Percentiles rank a stretch among this genome's conserved stretches.
phyloP scores from a whole-genome alignment of 1,140 invertebrate genomes.

The Trichogramma pretiosum region DNA sequence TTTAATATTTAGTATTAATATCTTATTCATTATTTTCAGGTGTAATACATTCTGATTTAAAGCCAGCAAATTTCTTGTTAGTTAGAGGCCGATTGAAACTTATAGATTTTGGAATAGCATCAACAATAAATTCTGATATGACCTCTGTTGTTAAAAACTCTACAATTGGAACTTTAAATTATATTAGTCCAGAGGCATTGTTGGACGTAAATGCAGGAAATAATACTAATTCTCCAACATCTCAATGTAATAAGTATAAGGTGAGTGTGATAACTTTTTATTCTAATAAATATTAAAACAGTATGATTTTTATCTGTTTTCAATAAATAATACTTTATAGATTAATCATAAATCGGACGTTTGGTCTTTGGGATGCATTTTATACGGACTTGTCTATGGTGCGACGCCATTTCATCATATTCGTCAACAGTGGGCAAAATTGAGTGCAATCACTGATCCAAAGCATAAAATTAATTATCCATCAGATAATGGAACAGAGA shows the following conservation, averaged over 20 bases:
- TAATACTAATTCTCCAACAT: slow-evolving; percentile 38
- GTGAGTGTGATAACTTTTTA: too few relatives aligned
- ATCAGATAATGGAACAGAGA: slow-evolving; percentile 29
- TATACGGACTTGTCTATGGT: slow-evolving; percentile 88
- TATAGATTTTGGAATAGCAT: slow-evolving; percentile 98
- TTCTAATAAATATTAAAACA: slow-evolving; percentile 7
- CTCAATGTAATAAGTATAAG: slow-evolving; percentile 40
- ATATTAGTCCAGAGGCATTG: slow-evolving; percentile 93
- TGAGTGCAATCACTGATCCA: slow-evolving; percentile 74
- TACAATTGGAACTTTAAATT: slow-evolving; percentile 84
- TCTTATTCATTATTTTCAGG: slow-evolving; percentile 48
- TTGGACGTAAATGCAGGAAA: slow-evolving; percentile 44
- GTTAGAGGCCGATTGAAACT: slow-evolving; percentile 81
- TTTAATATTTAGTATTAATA: slow-evolving; percentile 4
- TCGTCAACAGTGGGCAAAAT: slow-evolving; percentile 62
- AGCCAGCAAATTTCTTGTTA: slow-evolving; percentile 93
- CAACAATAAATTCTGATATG: slow-evolving; percentile 75
- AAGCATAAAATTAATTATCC: slow-evolving; percentile 69
- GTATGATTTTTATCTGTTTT: not conserved
- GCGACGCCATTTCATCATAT: slow-evolving; percentile 86
- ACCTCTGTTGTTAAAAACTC: slow-evolving; percentile 81
- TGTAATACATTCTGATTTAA: slow-evolving; percentile 92
- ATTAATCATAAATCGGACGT: slow-evolving; percentile 90
- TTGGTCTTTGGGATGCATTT: slow-evolving; percentile 94
- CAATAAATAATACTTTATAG: slow-evolving; percentile 41